A percentile compares a stretch with the other conserved stretches of the same genome.
Evolutionary conservation across 1,140 invertebrate species (phyloP).

Genomic region (Drosophila burlai): DNA sequence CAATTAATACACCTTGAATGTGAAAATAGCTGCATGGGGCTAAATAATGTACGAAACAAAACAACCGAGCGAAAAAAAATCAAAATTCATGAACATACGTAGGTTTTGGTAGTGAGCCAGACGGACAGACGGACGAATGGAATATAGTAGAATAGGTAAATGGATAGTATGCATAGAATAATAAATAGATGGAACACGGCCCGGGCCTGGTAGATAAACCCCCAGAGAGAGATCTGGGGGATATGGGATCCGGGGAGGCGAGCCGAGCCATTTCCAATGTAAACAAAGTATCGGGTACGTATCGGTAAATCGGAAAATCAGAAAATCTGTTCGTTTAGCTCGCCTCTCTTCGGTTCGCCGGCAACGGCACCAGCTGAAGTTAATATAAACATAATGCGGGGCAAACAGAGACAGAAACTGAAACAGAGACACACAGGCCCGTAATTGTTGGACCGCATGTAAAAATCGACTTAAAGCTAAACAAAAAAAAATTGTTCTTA

Average conservation of each 20-base stretch:
- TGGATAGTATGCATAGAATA: slow-evolving; percentile 79
- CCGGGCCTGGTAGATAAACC: slow-evolving; percentile 27
- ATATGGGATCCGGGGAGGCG: not conserved
- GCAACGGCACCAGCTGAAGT: slow-evolving; percentile 42
- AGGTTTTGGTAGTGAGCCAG: slow-evolving; percentile 50
- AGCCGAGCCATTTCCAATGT: slow-evolving; percentile 42
- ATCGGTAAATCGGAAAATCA: slow-evolving; percentile 22
- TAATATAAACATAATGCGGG: slow-evolving; percentile 68
- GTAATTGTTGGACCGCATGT: slow-evolving; percentile 51
- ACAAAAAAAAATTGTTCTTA: slow-evolving; percentile 18
- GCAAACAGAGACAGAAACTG: slow-evolving; percentile 28
- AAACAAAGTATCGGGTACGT: slow-evolving; percentile 60
- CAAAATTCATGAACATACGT: slow-evolving; percentile 59
- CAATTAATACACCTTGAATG: slow-evolving; percentile 75
- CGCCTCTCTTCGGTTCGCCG: slow-evolving; percentile 26
- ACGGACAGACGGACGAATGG: slow-evolving; percentile 26
- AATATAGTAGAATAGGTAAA: slow-evolving; percentile 62
- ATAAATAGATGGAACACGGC: slow-evolving; percentile 67
- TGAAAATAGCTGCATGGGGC: slow-evolving; percentile 57
- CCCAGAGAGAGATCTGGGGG: slow-evolving; percentile 16
- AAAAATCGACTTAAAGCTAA: slow-evolving; percentile 43
- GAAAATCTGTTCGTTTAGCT: slow-evolving; percentile 25
- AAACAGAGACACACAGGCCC: slow-evolving; percentile 12
- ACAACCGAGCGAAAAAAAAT: slow-evolving; percentile 36
- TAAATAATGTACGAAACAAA: slow-evolving; percentile 45